Evolutionary conservation across 2,113 vertebrate genomes (phyloP).

Genomic region (Aldabrachelys gigantea): DNA sequence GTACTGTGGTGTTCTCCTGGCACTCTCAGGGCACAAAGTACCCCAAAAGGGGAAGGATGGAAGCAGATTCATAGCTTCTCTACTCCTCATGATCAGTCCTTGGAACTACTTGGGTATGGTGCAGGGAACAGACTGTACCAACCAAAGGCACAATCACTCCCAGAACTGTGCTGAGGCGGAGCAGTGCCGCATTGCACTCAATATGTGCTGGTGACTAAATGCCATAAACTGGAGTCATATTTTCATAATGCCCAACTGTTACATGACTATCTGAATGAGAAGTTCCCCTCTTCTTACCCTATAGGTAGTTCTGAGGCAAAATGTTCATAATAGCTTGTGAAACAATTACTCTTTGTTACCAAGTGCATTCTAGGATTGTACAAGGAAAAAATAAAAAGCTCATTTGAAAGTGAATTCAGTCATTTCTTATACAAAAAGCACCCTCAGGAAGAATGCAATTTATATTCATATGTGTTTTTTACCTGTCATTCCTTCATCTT

Average conservation of each 20-base stretch:
- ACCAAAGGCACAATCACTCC: not conserved
- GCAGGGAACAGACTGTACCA: not conserved
- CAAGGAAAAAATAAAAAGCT: not conserved
- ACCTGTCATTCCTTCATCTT: conserved; percentile 63
- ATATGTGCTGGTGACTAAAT: not conserved
- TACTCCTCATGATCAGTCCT: not conserved
- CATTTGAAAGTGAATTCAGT: conserved; percentile 34
- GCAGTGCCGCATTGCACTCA: not conserved
- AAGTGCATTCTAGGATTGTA: conserved; percentile 4
- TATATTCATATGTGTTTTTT: conserved; percentile 59
- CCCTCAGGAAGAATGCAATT: conserved; percentile 37
- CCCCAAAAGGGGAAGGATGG: not conserved
- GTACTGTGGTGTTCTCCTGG: not conserved
- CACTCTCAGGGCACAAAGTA: not conserved
- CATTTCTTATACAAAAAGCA: conserved; percentile 52
- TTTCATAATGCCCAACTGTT: not conserved
- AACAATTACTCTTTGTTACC: conserved; percentile 34
- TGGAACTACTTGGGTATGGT: not conserved
- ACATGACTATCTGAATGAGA: not conserved
- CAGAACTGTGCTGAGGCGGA: not conserved
- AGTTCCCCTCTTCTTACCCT: not conserved
- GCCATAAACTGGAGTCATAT: not conserved
- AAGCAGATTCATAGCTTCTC: not conserved
- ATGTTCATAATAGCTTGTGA: conserved; percentile 37
- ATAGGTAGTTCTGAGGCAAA: conserved; percentile 40